Evolutionary conservation across 1,140 invertebrate genomes (phyloP).

Genomic region (Riptortus pedestris): DNA sequence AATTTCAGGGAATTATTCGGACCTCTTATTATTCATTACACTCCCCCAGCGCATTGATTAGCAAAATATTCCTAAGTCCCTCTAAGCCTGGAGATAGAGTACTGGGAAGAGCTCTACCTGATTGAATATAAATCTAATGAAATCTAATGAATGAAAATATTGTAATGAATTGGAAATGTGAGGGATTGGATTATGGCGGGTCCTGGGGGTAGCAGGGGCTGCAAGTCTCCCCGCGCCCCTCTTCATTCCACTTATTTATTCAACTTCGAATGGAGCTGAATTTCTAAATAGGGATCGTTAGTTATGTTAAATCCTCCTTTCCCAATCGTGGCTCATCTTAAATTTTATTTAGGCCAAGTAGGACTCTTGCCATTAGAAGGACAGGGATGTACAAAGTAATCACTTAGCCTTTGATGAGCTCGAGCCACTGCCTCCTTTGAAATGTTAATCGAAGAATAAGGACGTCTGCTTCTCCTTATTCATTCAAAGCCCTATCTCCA

Average conservation of each 20-base stretch:
- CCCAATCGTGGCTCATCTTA: slow-evolving; percentile 8
- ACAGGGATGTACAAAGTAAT: slow-evolving; percentile 1
- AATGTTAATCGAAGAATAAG: slow-evolving; percentile 5
- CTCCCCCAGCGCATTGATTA: background rate
- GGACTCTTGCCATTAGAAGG: slow-evolving; percentile 5
- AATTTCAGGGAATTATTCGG: background rate
- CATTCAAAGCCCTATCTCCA: background rate
- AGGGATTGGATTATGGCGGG: slow-evolving; percentile 10
- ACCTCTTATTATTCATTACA: background rate
- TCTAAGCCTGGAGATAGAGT: background rate
- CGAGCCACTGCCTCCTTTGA: background rate
- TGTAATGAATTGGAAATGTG: slow-evolving; percentile 18
- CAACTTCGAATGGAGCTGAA: slow-evolving; percentile 5
- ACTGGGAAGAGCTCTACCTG: background rate
- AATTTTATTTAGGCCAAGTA: slow-evolving; percentile 12
- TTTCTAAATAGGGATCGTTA: slow-evolving; percentile 18
- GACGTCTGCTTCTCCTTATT: slow-evolving; percentile 1
- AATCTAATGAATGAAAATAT: slow-evolving; percentile 19
- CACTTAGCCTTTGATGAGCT: slow-evolving; percentile 10
- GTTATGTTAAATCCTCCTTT: slow-evolving; percentile 15
- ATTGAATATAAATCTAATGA: slow-evolving; percentile 16
- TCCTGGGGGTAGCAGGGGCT: background rate
- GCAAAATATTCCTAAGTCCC: background rate
- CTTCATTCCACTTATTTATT: slow-evolving; percentile 15
- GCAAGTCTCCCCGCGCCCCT: background rate